These are phyloP conservation scores for Alouatta palliata DNA, from an alignment of 2,113 vertebrate genomes.

Conservation along the genomic window DNA sequence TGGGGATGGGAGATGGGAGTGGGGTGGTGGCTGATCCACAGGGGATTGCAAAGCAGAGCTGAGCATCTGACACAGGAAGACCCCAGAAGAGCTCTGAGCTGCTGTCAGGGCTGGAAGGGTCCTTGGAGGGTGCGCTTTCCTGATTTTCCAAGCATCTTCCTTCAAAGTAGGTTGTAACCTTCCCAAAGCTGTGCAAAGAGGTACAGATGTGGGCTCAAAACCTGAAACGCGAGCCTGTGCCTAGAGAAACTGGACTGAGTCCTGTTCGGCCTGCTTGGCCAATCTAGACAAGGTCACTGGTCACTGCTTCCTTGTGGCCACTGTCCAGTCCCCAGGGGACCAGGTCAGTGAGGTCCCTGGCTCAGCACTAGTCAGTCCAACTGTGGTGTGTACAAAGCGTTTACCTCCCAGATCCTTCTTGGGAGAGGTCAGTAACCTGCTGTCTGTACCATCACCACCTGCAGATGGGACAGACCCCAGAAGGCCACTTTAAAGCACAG, in stretches of 20 bases:
- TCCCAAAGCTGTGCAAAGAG: neutral
- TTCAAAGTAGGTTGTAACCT: neutral
- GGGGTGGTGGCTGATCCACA: neutral
- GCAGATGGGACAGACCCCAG: neutral
- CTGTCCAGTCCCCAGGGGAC: neutral
- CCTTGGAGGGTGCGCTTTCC: neutral
- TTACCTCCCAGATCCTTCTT: neutral
- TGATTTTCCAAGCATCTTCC: neutral
- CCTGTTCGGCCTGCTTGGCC: neutral
- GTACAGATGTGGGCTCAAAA: neutral
- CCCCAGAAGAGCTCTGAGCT: neutral
- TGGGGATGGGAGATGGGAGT: rapidly evolving
- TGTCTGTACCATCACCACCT: neutral
- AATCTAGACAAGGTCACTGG: neutral
- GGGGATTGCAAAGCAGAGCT: neutral
- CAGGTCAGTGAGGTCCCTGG: neutral
- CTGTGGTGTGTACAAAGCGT: neutral
- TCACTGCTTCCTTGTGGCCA: neutral
- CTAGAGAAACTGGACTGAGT: neutral
- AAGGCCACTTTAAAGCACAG: neutral
- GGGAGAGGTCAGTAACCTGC: neutral
- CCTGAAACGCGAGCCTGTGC: neutral
- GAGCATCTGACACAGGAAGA: neutral
- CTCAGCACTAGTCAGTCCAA: neutral
- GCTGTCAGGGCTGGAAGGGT: neutral